A percentile compares a stretch with the other conserved stretches of the same genome.
Evolutionary conservation across 2,797 vertebrate genomes (phyloP).

Genomic region (Masticophis lateralis): DNA sequence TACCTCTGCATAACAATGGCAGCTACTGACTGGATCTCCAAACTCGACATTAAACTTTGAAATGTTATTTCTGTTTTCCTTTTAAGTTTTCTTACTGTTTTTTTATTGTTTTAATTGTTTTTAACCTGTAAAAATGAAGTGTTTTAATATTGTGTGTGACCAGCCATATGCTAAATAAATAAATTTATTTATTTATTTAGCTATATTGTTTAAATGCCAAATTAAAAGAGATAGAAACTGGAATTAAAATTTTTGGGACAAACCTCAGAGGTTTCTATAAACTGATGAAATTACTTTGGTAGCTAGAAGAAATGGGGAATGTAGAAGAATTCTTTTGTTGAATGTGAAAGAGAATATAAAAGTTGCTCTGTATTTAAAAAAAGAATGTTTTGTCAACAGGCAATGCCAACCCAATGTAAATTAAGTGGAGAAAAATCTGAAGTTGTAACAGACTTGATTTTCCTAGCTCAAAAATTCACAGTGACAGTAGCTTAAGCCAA

Average conservation of each 20-base stretch:
- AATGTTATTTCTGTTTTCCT: no score
- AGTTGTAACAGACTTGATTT: neutral
- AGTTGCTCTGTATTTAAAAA: neutral
- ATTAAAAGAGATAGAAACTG: neutral
- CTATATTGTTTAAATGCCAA: neutral
- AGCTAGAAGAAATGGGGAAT: neutral
- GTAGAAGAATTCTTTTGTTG: neutral
- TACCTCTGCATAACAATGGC: no score
- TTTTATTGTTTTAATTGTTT: no score
- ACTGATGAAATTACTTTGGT: neutral
- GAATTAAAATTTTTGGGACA: neutral
- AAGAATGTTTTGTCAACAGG: neutral
- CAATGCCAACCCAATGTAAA: neutral
- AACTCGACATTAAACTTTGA: no score
- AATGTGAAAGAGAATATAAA: neutral
- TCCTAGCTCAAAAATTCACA: neutral
- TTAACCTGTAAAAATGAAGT: no score
- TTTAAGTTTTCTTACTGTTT: no score
- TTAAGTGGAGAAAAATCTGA: neutral
- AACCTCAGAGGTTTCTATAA: neutral
- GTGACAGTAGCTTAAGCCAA: neutral
- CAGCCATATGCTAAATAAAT: no score
- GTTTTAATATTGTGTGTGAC: no score
- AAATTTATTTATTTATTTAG: neutral
- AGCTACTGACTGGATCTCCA: no score